A percentile compares a stretch with the other conserved stretches of the same genome.
These are phyloP conservation scores for Centroberyx gerrardi DNA, from an alignment of 2,797 vertebrate genomes.

Conservation along the genomic window DNA sequence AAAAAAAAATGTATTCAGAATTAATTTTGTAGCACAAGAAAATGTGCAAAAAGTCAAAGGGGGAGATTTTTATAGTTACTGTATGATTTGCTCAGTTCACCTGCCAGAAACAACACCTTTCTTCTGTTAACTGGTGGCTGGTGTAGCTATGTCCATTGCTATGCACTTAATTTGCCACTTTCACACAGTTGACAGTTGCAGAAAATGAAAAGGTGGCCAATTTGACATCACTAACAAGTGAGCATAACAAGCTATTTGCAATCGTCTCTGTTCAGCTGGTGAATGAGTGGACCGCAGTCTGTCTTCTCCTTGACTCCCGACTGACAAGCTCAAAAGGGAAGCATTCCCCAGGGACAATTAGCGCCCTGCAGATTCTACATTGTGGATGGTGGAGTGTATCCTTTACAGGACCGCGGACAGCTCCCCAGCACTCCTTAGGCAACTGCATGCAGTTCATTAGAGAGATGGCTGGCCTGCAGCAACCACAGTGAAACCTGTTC, in stretches of 20 bases:
- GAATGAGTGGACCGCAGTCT: slow-evolving; percentile 62
- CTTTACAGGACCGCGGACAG: slow-evolving; percentile 79
- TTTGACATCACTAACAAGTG: slow-evolving; percentile 66
- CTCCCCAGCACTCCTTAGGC: slow-evolving; percentile 63
- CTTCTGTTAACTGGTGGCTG: slow-evolving; percentile 10
- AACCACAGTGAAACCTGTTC: slow-evolving; percentile 52
- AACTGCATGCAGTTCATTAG: slow-evolving; percentile 80
- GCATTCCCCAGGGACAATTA: slow-evolving; percentile 82
- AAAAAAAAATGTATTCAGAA: too few relatives aligned
- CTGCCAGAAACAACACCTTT: not conserved
- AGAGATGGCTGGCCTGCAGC: slow-evolving; percentile 77
- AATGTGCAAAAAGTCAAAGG: too few relatives aligned
- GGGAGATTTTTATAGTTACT: too few relatives aligned
- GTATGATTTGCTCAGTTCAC: too few relatives aligned
- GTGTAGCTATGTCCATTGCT: slow-evolving; percentile 48
- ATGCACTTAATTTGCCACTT: slow-evolving; percentile 50
- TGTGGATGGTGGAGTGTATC: slow-evolving; percentile 68
- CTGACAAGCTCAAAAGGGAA: slow-evolving; percentile 63
- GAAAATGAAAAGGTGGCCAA: slow-evolving; percentile 56
- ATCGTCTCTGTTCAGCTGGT: slow-evolving; percentile 33
- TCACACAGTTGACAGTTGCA: slow-evolving; percentile 27
- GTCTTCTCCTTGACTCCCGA: slow-evolving; percentile 81
- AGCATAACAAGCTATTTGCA: slow-evolving; percentile 62
- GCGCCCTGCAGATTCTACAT: slow-evolving; percentile 59
- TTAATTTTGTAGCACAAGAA: too few relatives aligned